These are phyloP conservation scores for Amblyjoppa fuscipennis DNA, from an alignment of 2,888 invertebrate species.

Conservation along the genomic window DNA sequence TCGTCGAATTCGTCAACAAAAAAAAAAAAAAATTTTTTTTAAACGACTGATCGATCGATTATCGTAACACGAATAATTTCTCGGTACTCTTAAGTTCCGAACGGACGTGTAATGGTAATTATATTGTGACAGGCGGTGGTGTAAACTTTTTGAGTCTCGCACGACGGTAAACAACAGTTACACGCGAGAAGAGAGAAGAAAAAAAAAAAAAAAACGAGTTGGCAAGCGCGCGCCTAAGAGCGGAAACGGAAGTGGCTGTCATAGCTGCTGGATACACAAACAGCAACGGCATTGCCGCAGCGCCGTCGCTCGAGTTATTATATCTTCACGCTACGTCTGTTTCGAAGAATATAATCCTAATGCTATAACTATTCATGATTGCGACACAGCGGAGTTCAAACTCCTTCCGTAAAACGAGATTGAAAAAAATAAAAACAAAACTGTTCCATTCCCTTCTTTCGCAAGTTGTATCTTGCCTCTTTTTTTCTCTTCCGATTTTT, in stretches of 20 bases:
- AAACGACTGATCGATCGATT: constrained; percentile 24
- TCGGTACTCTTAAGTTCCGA: neutral
- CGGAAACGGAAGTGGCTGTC: constrained; percentile 85
- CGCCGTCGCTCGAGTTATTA: constrained; percentile 74
- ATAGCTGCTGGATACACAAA: constrained; percentile 83
- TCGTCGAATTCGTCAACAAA: neutral
- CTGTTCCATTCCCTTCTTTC: constrained; percentile 39
- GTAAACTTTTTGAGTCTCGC: constrained; percentile 54
- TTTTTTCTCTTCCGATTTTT: neutral
- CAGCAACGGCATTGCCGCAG: constrained; percentile 70
- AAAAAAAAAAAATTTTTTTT: neutral
- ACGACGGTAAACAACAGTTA: constrained; percentile 51
- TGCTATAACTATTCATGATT: constrained; percentile 49
- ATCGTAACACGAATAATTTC: neutral
- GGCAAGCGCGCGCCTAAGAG: constrained; percentile 73
- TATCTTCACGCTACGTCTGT: constrained; percentile 82
- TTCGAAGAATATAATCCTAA: constrained; percentile 75
- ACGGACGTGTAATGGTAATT: constrained; percentile 34
- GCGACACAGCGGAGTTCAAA: constrained; percentile 40
- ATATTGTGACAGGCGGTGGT: constrained; percentile 61
- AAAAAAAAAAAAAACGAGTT: constrained; percentile 55
- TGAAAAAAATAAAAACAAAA: neutral
- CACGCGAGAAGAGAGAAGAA: constrained; percentile 17
- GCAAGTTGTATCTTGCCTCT: constrained; percentile 1
- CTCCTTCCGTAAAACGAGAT: constrained; percentile 52